A percentile compares a stretch with the other conserved stretches of the same genome.
Conservation (phyloP, 2,113 vertebrate genomes). For the Ciconia maguari region DNA sequence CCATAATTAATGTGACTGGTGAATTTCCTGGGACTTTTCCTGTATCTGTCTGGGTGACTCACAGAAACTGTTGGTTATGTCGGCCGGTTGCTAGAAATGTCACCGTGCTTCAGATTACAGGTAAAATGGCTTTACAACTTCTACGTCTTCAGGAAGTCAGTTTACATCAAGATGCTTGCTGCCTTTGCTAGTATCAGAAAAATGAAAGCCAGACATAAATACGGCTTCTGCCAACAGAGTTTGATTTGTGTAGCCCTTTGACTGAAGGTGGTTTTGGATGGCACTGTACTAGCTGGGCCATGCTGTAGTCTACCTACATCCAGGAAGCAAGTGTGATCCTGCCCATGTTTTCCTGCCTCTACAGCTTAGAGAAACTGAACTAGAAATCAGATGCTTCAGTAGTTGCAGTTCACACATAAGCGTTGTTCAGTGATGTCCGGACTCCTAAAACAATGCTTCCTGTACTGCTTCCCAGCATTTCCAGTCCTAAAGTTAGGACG, state of each 20-base stretch:
- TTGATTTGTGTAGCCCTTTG: not conserved
- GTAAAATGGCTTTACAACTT: constrained; percentile 30
- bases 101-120: constrained; percentile 65
- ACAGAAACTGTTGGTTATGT: constrained; percentile 63
- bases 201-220: not conserved
- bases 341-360: not conserved
- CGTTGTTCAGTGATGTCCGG: not conserved
- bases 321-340: not conserved
- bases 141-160: not conserved
- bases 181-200: not conserved
- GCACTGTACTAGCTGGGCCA: not conserved
- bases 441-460: not conserved
- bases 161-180: not conserved
- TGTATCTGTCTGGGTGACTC: constrained; percentile 72
- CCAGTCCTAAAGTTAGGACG: not conserved
- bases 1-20: constrained; percentile 12
- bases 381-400: not conserved
- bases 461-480: not conserved
- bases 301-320: not conserved
- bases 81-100: constrained; percentile 47
- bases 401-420: not conserved
- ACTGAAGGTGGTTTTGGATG: not conserved
- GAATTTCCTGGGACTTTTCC: constrained; percentile 60
- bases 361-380: not conserved
- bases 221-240: not conserved